Conservation (phyloP, 1,140 invertebrate genomes). For the Drosophila nannoptera region DNA sequence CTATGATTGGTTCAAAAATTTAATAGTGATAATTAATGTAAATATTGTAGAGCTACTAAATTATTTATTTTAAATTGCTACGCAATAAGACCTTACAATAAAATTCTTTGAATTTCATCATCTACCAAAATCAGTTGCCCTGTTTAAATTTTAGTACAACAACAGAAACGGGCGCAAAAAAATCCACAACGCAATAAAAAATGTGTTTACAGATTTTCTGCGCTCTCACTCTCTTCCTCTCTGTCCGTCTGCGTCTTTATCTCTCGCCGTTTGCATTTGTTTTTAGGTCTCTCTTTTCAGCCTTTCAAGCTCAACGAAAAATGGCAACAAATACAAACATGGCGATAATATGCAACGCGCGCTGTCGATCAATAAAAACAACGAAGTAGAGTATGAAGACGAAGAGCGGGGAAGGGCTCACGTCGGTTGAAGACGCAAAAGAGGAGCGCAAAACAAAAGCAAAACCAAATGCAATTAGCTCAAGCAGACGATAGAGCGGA, state of each 20-base stretch:
- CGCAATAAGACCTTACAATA: background rate
- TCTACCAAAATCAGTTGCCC: background rate
- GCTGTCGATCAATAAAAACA: conserved; percentile 58
- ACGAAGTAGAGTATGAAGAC: conserved; percentile 41
- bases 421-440: conserved; percentile 32
- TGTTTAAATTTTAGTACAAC: background rate
- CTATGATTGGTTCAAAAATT: background rate
- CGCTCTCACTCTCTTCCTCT: background rate
- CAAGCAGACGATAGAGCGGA: background rate
- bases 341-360: conserved; percentile 69
- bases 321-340: conserved; percentile 73
- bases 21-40: background rate
- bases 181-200: conserved; percentile 48
- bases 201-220: conserved; percentile 41
- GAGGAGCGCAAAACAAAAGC: conserved; percentile 19
- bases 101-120: background rate
- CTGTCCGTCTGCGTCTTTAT: background rate
- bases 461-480: conserved; percentile 45
- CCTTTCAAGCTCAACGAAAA: conserved; percentile 50
- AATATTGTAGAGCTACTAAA: background rate
- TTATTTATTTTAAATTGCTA: background rate
- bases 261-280: conserved; percentile 2
- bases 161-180: background rate
- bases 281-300: conserved; percentile 16
- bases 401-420: background rate